Evolutionary conservation across 2,113 vertebrate genomes (phyloP), one percentile per base, ranked within the genome.

Genomic region (Dipodomys ordii): DNA sequence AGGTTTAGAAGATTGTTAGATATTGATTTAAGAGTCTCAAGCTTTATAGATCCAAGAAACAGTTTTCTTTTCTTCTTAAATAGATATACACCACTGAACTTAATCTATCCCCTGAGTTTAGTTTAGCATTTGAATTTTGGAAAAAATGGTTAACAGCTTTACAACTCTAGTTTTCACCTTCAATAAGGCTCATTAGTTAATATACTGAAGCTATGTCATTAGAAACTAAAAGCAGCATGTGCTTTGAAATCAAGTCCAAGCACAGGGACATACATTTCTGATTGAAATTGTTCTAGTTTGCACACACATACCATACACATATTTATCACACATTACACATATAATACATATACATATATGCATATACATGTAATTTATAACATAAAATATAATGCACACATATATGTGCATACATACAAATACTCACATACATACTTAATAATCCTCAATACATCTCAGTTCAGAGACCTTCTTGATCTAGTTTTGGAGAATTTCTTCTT

Each of bases 21-120:
- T 95, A 95, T 85, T 83, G 96, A 96, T 97, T 96, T 91, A 94
- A 57, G 85, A 96, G 83, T 94, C 69, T 90, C 73, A 83, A 78
- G 39, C 64, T 87, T 74, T 87, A 93, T 86, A 96, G 71, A 96
- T 94, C 49, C 49, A 93, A 95, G 83, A 97, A 97, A 83, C 95
- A 85, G 78, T 85, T 96, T 96, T 96, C 60, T 69, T 97, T 96
- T 94, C 78, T 71, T 79, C 20, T 91, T 89, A 94, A 93, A 82
- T 90, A 84, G 84, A 73, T 84, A 84, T 95, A 94, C 16, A 93
- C 85, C 53, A 72, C 27, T 87, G 81, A 95, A 71, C 67, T 96
- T 94, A 94, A 94, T 93, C 74, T 90, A 27, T 81, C 85, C 87
- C 64, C 16, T 22, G 85, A 93, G 74, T 83, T 93, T 85, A 90